A percentile compares a stretch with the other conserved stretches of the same genome.
Evolutionary conservation across 2,797 vertebrate genomes (phyloP).

Genomic region (Diglossa cyanea): DNA sequence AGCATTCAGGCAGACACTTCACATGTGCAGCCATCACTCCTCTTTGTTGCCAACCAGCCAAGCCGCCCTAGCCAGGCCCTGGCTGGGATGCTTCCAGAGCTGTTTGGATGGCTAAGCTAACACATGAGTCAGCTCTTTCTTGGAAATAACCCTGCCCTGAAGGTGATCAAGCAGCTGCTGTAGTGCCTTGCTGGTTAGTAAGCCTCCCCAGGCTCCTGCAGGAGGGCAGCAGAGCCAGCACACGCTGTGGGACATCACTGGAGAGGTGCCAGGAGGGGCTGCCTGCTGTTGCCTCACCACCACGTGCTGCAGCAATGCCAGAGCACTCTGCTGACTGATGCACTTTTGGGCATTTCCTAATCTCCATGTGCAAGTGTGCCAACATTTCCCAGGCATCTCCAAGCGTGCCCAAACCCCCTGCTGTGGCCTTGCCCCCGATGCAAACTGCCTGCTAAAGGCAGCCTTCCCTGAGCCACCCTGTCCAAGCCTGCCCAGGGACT

Average conservation of each 20-base stretch:
- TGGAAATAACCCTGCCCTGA: not conserved
- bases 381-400: rapidly evolving
- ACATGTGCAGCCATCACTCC: not conserved
- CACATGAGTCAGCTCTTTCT: not conserved
- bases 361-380: not conserved
- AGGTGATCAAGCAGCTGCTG: not conserved
- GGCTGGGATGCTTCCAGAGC: not conserved
- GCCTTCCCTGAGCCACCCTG: too few relatives aligned
- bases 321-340: not conserved
- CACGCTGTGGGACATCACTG: rapidly evolving
- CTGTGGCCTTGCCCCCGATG: not conserved
- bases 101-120: not conserved
- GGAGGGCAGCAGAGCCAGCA: not conserved
- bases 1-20: not conserved
- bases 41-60: not conserved
- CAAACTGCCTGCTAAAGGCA: not conserved
- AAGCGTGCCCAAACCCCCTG: not conserved
- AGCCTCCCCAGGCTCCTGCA: not conserved
- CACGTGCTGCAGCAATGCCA: not conserved
- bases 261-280: not conserved
- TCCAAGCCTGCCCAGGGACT: not conserved
- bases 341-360: not conserved
- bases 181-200: not conserved
- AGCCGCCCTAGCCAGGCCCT: not conserved
- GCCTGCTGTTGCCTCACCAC: not conserved